A percentile compares a stretch with the other conserved stretches of the same genome.
Conservation (phyloP, 2,797 vertebrate species). For the Rhincodon typus region DNA sequence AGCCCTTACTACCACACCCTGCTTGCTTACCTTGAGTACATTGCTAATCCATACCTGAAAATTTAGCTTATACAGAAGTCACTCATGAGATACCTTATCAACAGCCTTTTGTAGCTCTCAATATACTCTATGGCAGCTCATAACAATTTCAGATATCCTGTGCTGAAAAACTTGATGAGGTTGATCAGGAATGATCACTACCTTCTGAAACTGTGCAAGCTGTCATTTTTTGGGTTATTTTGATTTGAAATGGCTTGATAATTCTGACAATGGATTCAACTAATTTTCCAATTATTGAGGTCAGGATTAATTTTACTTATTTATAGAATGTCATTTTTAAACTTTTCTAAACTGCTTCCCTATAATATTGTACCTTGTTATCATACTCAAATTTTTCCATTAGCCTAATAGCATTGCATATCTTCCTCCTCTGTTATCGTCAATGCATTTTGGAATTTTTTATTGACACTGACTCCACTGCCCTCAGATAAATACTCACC, state of each 20-base stretch:
- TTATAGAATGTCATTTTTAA: not conserved
- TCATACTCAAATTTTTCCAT: not conserved
- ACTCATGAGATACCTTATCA: not conserved
- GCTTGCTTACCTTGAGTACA: not conserved
- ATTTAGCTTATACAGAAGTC: not conserved
- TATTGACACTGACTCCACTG: not conserved
- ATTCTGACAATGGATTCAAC: not conserved
- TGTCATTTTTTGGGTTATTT: not conserved
- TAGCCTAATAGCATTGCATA: not conserved
- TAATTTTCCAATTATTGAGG: conserved; percentile 12
- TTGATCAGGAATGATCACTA: not conserved
- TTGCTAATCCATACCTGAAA: not conserved
- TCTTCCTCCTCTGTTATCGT: too few species aligned
- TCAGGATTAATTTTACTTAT: not conserved
- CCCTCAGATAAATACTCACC: not conserved
- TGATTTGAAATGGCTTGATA: not conserved
- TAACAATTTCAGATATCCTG: not conserved
- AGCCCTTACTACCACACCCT: not conserved
- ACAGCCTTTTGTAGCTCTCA: not conserved
- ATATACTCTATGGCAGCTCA: too few species aligned
- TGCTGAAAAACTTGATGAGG: not conserved
- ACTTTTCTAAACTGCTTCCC: not conserved
- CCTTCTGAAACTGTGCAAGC: not conserved
- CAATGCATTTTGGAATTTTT: not conserved
- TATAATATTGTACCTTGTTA: not conserved